Percentiles rank a stretch among this genome's conserved stretches.
These are phyloP conservation scores for Eumaeus atala DNA, from an alignment of 1,140 invertebrate species.

Conservation along the genomic window DNA sequence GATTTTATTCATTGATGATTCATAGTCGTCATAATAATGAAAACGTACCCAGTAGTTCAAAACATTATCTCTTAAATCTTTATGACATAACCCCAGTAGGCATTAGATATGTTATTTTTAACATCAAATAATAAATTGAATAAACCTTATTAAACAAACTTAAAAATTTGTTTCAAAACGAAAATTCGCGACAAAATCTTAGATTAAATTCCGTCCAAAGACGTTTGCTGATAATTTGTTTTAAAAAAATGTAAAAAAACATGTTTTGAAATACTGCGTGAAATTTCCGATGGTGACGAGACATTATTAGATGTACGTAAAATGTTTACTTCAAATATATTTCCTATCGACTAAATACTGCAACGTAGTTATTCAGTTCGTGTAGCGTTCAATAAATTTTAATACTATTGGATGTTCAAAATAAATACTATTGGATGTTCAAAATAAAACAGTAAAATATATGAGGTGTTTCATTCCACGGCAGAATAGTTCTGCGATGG, in stretches of 20 bases:
- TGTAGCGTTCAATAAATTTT: conserved; percentile 40
- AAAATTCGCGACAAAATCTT: neutral
- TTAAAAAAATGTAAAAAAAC: neutral
- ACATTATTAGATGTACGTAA: neutral
- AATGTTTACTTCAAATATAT: neutral
- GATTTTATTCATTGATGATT: no score
- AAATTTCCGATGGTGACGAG: neutral
- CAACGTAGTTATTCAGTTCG: conserved; percentile 24
- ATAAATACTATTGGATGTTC: conserved; percentile 42
- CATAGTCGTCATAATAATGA: no score
- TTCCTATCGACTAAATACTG: conserved; percentile 12
- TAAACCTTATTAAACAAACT: no score
- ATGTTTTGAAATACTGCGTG: neutral
- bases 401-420: conserved; percentile 40
- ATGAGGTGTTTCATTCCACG: neutral
- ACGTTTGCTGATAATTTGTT: neutral
- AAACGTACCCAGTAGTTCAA: no score
- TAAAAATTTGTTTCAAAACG: neutral
- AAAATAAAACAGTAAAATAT: conserved; percentile 35
- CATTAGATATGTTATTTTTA: no score
- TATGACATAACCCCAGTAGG: no score
- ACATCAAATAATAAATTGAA: no score
- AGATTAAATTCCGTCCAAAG: conserved; percentile 9
- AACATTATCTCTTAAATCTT: no score
- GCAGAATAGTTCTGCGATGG: no score